phyloP scores from a whole-genome alignment of 2,797 vertebrate species.

The Crenichthys baileyi region DNA sequence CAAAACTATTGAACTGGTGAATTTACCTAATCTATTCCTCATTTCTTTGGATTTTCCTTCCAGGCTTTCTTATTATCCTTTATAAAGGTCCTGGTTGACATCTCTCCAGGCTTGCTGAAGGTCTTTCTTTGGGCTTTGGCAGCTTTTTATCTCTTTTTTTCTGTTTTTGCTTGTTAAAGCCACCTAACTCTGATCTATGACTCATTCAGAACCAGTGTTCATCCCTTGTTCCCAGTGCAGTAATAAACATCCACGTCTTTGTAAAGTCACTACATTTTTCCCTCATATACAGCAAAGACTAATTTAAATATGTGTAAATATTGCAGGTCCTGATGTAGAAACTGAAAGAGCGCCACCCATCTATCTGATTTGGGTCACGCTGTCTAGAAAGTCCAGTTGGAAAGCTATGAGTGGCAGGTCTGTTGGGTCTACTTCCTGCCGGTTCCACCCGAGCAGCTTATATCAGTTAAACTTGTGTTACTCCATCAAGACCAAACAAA shows the following conservation, averaged over 20 bases:
- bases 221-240: not conserved
- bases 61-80: not conserved
- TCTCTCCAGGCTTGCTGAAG: not conserved
- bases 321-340: not conserved
- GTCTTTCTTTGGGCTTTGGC: not conserved
- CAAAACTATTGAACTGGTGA: not conserved
- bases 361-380: no score
- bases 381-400: no score
- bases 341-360: no score
- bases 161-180: not conserved
- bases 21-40: not conserved
- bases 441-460: no score
- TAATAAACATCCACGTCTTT: not conserved
- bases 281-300: not conserved
- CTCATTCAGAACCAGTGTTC: not conserved
- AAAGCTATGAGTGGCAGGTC: no score
- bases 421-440: no score
- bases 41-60: not conserved
- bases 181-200: not conserved
- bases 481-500: no score
- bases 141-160: not conserved
- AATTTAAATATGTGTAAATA: not conserved
- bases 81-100: not conserved
- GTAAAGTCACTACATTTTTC: not conserved
- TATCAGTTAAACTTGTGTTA: no score